phyloP scores from a whole-genome alignment of 2,888 invertebrate genomes.

The Ptychoptera albimana region DNA sequence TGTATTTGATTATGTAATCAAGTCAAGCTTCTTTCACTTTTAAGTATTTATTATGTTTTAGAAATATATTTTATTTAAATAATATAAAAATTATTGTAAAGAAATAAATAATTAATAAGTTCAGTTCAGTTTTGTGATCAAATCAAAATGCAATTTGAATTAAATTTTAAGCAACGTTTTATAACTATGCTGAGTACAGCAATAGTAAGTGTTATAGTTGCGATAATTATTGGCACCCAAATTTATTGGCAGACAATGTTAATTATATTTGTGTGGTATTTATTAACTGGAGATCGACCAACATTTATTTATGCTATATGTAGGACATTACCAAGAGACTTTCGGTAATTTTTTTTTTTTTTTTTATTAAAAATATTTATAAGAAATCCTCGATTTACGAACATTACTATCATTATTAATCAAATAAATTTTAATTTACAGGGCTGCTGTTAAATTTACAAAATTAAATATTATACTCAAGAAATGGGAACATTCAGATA shows the following conservation, averaged over 20 bases:
- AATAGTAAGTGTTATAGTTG: constrained; percentile 16
- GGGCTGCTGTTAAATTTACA: constrained; percentile 37
- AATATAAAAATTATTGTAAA: too few species aligned
- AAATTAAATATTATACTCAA: constrained; percentile 36
- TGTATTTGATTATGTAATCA: too few species aligned
- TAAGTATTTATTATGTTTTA: too few species aligned
- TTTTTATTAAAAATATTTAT: background rate
- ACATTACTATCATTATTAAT: background rate
- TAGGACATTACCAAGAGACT: constrained; percentile 20
- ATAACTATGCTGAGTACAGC: constrained; percentile 19
- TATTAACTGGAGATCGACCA: constrained; percentile 19
- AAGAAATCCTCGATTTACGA: background rate
- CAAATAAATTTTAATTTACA: constrained; percentile 19
- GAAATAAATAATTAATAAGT: too few species aligned
- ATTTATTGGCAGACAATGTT: constrained; percentile 16
- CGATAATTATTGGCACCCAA: constrained; percentile 14
- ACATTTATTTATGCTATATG: constrained; percentile 19
- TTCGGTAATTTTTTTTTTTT: constrained; percentile 17
- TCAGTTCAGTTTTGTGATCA: too few species aligned
- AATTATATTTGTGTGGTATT: constrained; percentile 18
- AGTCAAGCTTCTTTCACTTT: too few species aligned
- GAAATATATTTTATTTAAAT: too few species aligned
- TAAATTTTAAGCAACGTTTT: constrained; percentile 22
- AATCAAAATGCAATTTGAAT: constrained; percentile 16
- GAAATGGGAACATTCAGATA: constrained; percentile 35